Evolutionary conservation across 2,113 vertebrate species (phyloP).

Genomic region (Actenoides hombroni): DNA sequence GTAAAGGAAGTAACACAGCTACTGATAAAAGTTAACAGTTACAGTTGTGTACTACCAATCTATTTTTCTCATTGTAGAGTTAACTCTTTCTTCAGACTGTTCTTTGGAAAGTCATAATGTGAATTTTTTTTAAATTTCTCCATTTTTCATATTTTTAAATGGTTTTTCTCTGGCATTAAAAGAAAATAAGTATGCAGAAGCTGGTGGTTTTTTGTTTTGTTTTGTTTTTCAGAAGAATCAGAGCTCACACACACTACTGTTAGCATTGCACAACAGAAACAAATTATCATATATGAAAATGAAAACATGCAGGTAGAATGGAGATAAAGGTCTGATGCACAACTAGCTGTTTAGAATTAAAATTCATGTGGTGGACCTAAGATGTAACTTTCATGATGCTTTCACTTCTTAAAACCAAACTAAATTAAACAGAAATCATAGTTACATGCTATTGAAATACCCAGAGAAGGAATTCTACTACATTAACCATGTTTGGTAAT

Average conservation of each 20-base stretch:
- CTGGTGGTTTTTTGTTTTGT: neutral
- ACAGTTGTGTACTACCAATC: neutral
- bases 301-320: neutral
- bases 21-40: neutral
- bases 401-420: neutral
- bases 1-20: neutral
- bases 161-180: fast-evolving
- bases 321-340: neutral
- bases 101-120: neutral
- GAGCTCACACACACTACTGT: neutral
- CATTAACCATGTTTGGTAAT: neutral
- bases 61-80: neutral
- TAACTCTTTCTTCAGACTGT: neutral
- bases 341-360: neutral
- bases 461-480: neutral
- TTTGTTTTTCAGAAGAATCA: neutral
- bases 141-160: neutral
- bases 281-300: neutral
- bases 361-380: neutral
- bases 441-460: neutral
- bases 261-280: neutral
- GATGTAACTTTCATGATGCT: fast-evolving
- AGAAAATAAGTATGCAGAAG: fast-evolving
- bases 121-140: neutral
- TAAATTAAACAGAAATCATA: neutral